These are phyloP conservation scores for Strigamia transsilvanica DNA, from an alignment of 2,888 invertebrate genomes.

Conservation along the genomic window DNA sequence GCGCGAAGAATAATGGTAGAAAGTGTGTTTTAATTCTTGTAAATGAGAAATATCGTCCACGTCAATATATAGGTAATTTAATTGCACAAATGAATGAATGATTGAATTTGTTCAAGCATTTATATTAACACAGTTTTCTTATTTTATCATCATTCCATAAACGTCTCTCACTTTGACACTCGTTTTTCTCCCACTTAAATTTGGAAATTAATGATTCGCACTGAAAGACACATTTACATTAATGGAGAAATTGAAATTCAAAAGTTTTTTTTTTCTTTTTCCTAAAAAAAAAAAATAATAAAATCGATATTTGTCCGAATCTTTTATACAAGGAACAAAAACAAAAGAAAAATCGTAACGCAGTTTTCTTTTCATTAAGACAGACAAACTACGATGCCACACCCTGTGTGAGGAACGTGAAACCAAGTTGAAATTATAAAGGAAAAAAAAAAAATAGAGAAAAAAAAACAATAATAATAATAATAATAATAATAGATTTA, in stretches of 20 bases:
- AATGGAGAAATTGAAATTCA: constrained; percentile 9
- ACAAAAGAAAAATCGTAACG: neutral
- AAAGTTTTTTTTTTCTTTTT: neutral
- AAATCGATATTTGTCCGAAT: constrained; percentile 12
- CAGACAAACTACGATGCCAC: constrained; percentile 6
- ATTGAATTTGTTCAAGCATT: constrained; percentile 14
- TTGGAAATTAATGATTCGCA: constrained; percentile 20
- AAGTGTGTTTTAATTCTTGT: neutral
- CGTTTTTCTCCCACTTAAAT: neutral
- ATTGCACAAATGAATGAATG: constrained; percentile 43
- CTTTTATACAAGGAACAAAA: neutral
- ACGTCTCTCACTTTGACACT: constrained; percentile 23
- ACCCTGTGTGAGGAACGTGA: constrained; percentile 24
- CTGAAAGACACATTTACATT: constrained; percentile 23
- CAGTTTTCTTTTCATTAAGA: constrained; percentile 4
- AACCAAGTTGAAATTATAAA: constrained; percentile 32
- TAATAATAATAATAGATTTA: neutral
- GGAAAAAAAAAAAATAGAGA: neutral
- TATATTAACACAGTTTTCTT: constrained; percentile 30
- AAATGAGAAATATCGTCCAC: constrained; percentile 18
- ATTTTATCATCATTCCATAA: constrained; percentile 3
- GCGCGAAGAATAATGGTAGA: neutral
- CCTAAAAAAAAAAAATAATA: neutral
- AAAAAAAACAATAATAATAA: neutral
- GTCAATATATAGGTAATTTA: constrained; percentile 39